A percentile compares a stretch with the other conserved stretches of the same genome.
phyloP scores from a whole-genome alignment of 2,888 invertebrate species.

The Stenolophus ochropezus region DNA sequence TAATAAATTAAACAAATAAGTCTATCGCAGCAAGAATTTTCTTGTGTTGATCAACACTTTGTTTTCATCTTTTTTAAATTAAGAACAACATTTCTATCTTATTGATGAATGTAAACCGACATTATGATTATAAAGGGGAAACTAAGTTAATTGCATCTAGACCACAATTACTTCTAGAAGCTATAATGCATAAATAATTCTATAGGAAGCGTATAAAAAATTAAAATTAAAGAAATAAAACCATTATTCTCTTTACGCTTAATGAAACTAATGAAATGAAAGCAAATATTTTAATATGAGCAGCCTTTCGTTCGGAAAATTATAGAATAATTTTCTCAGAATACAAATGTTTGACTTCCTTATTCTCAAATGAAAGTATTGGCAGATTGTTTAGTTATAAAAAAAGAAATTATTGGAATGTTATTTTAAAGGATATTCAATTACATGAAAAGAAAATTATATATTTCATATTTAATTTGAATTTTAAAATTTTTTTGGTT shows the following conservation, averaged over 20 bases:
- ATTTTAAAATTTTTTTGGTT: no score
- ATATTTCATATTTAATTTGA: no score
- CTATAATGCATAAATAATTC: background rate
- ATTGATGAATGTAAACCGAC: no score
- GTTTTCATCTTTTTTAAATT: no score
- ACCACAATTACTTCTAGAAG: background rate
- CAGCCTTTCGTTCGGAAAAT: background rate
- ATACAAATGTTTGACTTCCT: background rate
- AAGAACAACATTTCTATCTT: no score
- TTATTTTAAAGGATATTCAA: no score
- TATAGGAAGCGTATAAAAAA: background rate
- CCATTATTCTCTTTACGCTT: background rate
- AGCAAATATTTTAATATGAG: background rate
- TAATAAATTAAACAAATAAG: no score
- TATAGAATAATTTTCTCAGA: background rate
- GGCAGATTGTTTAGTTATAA: background rate
- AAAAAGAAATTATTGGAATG: no score
- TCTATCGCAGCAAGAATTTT: no score
- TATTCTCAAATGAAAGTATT: background rate
- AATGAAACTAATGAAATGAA: background rate
- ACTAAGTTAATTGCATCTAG: background rate
- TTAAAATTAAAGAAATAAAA: background rate
- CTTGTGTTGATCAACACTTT: no score
- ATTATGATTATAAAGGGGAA: no score
- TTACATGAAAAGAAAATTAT: no score